Base-by-base conservation (phyloP, 30 jellyfish, hydroid and myxozoan species). In the Hydractinia echinata region DNA sequence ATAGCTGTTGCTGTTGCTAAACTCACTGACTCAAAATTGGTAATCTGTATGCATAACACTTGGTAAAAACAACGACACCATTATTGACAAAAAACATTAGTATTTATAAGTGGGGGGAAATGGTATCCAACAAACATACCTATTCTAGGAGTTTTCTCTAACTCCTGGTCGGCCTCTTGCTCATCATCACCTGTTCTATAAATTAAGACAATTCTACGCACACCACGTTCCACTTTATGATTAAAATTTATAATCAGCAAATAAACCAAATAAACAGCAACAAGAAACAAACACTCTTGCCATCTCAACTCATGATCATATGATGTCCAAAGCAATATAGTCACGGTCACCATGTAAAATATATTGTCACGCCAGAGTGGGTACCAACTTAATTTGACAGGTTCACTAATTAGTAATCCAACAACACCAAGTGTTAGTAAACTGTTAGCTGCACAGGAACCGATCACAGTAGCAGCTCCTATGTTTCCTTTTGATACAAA, bases 191-290 rank as follows among this genome's bases (percentile, higher is more conserved):
- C 84, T 6, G 84, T 76, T 55, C 84, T 51, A 54, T 76, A 76
- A 6, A 76, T 76, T 77, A 76, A 76, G 4, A 76, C 84, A 51
- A 76, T 49, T 16, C 84, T 51, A 0, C 84, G 76, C 10, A 76
- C 84, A 50, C 84, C 84, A 76, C 84, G 84, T 16, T 76, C 84
- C 81, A 76, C 84, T 76, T 76, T 76, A 55, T 76, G 84, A 50
- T 76, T 55, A 53, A 76, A 76, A 54, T 76, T 76, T 6, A 76
- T 76, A 15, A 76, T 51, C 44, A 76, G 30, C 81, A 76, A 76
- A 55, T 76, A 76, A 50, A 76, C 51, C 1, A 76, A 55, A 55
- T 76, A 76, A 10, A 15, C 51, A 1, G 49, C 10, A 6, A 76
- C 73, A 8, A 76, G 18, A 54, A 76, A 76, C 84, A 54, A 14